Base-by-base conservation (phyloP, 1,140 invertebrate species). In the Cephus cinctus region DNA sequence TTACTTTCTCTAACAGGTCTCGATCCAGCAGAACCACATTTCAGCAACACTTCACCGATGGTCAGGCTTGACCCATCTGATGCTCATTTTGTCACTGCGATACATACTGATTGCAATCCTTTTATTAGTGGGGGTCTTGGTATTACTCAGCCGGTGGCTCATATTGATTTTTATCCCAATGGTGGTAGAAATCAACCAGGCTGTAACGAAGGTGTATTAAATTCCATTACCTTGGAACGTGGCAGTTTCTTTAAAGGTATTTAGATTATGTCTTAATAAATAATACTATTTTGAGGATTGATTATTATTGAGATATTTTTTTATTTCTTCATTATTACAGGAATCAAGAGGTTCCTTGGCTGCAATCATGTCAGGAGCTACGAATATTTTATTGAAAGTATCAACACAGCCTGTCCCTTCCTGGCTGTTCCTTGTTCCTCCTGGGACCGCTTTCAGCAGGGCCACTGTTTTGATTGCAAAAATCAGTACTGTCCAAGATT, bases 11-110 rank as follows among this genome's bases (percentile, higher is more conserved):
- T 84, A 54, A 76, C 79, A 69, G 93, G 90, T 2, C 61, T 97
- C 54, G 94, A 98, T 76, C 94, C 94, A 0, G 94, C 94, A 0
- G 91, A 92, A 47, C 94, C 94, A 0, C 87, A 94, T 65, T 97
- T 97, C 73, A 87, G 88, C 54, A 86, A 89, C 51, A 88, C 90
- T 0, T 82, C 86, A 36, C 81, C 86, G 4, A 81, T 90, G 52
- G 91, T 95, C 0, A 82, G 92, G 1, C 75, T 96, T 11, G 93
- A 96, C 70, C 83, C 85, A 9, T 82, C 83, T 8, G 94, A 96
- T 65, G 92, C 92, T 0, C 75, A 83, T 27, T 94, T 88, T 63
- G 92, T 96, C 1, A 92, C 92, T 61, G 82, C 92, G 1, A 87
- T 95, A 49, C 94, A 96, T 66, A 92, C 92, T 2, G 92, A 96